Base-by-base conservation (phyloP, 2,888 invertebrate species). In the Oxycera nigricornis region DNA sequence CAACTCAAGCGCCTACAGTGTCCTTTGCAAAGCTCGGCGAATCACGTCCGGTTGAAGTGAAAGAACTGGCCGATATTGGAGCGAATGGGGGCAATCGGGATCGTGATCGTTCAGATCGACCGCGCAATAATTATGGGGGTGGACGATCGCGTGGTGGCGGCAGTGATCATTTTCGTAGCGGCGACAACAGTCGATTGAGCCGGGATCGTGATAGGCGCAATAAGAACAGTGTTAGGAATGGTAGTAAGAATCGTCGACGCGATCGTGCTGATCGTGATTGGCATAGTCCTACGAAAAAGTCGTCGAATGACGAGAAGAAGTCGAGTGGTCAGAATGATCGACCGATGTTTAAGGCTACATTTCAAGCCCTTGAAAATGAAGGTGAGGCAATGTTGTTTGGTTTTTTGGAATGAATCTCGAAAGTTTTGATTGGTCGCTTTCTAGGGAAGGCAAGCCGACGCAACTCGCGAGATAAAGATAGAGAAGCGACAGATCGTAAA, bases 271-370 rank as follows among this genome's bases (percentile, higher is more conserved):
- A 72, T 31, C 62, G 67, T 22, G 65, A 75, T 55, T 75, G 74
- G 26, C 65, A 70, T 50, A 73, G 59, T 24, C 26, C 41, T 61
- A 52, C 65, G 20, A 52, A 65, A 74, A 74, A 70, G 3, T 73
- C 74, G 28, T 39, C 41, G 26, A 68, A 72, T 17, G 70, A 75
- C 9, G 68, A 73, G 4, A 73, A 74, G 20, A 55, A 55, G 17
- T 17, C 24, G 11, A 41, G 57, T 74, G 73, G 61, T 3, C 57
- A 72, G 9, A 55, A 67, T 26, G 72, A 74, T 11, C 65, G 73
- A 17, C 67, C 75, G 30, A 77, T 75, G 74, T 78, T 79, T 72
- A 79, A 78, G 62, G 74, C 78, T 17, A 79, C 79, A 26, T 79
- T 79, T 77, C 77, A 78, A 73, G 74, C 77, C 2, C 72, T 79